These are phyloP conservation scores for Temnothorax ravouxi DNA, from an alignment of 2,888 invertebrate genomes.

Conservation along the genomic window DNA sequence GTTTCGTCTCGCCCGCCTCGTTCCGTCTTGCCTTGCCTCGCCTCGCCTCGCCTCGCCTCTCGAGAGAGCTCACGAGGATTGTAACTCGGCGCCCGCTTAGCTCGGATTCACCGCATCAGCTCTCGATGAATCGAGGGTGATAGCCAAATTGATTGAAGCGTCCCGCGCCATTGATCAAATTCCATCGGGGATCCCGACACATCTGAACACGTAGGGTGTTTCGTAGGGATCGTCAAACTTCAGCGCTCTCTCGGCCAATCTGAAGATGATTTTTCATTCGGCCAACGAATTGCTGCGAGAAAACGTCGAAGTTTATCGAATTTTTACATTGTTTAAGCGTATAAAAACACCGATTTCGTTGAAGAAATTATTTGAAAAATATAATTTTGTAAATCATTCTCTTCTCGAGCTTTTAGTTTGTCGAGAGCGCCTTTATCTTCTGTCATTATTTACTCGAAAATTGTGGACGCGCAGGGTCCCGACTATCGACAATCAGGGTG, in stretches of 20 bases:
- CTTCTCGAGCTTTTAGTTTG: not conserved
- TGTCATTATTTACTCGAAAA: not conserved
- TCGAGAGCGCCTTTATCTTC: slow-evolving; percentile 4
- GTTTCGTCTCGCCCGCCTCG: not conserved
- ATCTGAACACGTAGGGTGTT: not conserved
- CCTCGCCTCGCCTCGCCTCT: not conserved
- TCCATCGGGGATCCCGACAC: not conserved
- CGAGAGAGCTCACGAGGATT: slow-evolving; percentile 25
- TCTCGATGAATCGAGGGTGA: slow-evolving; percentile 29
- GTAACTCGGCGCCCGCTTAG: slow-evolving; percentile 6
- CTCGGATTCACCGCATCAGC: not conserved
- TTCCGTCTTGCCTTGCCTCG: not conserved
- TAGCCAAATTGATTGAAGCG: not conserved
- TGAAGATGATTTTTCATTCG: not conserved
- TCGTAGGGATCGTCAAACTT: not conserved
- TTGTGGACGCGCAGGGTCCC: not conserved
- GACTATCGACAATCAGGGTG: too few species aligned
- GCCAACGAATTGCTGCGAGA: not conserved
- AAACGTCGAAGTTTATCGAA: not conserved
- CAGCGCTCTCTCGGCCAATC: not conserved
- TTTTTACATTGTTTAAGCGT: not conserved
- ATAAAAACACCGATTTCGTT: not conserved
- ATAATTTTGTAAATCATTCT: not conserved
- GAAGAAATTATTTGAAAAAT: not conserved
- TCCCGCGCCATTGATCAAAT: slow-evolving; percentile 8